phyloP scores from a whole-genome alignment of 2,888 invertebrate genomes.

The Plusia festucae region DNA sequence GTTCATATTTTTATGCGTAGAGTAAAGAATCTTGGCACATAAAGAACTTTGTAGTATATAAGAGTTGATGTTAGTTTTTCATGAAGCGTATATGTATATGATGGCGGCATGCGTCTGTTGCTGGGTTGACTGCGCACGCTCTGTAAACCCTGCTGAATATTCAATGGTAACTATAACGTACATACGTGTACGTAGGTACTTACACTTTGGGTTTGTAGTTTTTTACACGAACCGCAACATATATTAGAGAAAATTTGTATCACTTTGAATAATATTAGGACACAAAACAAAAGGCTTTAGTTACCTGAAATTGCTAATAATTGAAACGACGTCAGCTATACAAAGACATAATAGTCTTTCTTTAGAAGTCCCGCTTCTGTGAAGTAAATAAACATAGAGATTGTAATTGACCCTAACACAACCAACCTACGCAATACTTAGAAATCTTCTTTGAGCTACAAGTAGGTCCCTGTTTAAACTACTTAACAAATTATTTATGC shows the following conservation, averaged over 20 bases:
- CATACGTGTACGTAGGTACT: too few relatives aligned
- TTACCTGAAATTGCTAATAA: neutral
- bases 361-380: constrained; percentile 10
- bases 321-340: neutral
- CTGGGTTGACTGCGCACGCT: constrained; percentile 28
- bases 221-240: too few relatives aligned
- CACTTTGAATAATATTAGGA: too few relatives aligned
- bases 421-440: constrained; percentile 42
- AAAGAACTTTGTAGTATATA: constrained; percentile 26
- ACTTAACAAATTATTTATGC: constrained; percentile 8
- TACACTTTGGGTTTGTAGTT: too few relatives aligned
- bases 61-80: constrained; percentile 35
- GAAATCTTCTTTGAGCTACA: constrained; percentile 28
- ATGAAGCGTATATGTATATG: constrained; percentile 22
- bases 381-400: constrained; percentile 41
- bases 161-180: too few relatives aligned
- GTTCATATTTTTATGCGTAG: constrained; percentile 44
- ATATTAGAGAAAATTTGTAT: too few relatives aligned
- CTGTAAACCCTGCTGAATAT: constrained; percentile 14
- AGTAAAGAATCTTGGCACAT: neutral
- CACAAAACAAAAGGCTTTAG: neutral
- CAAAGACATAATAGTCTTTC: constrained; percentile 27
- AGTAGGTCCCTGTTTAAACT: neutral
- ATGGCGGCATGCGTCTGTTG: constrained; percentile 18
- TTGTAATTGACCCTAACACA: constrained; percentile 38